These are phyloP conservation scores for zebrafish (Danio rerio) DNA, from an alignment of 2,113 vertebrate genomes.

Conservation along the genomic window DNA sequence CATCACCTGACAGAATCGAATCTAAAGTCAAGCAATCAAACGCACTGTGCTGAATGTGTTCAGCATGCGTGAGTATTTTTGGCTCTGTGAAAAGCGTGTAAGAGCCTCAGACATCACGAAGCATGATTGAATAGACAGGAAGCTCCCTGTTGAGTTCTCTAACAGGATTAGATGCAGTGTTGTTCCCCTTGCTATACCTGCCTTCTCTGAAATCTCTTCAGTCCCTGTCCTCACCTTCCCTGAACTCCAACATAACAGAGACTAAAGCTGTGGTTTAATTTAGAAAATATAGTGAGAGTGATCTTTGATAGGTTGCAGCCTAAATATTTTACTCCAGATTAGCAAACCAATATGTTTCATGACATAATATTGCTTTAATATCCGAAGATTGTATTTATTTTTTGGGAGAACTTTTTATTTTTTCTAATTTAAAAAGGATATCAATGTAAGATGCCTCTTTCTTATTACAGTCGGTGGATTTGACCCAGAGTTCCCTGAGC, in stretches of 20 bases:
- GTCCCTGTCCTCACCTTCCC: constrained; percentile 6
- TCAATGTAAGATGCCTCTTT: constrained; percentile 8
- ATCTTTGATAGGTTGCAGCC: background rate
- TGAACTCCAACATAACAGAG: background rate
- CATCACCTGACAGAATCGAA: background rate
- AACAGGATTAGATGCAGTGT: constrained; percentile 35
- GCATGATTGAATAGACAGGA: constrained; percentile 27
- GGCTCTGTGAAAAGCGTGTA: background rate
- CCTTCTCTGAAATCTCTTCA: constrained; percentile 15
- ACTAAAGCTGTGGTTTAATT: constrained; percentile 5
- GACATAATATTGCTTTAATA: too few relatives aligned
- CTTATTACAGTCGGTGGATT: constrained; percentile 68
- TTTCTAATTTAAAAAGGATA: background rate
- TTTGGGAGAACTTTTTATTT: too few relatives aligned
- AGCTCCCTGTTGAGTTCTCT: constrained; percentile 42
- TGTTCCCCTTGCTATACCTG: constrained; percentile 18
- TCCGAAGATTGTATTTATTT: too few relatives aligned
- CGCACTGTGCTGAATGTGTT: background rate
- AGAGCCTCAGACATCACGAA: constrained; percentile 26
- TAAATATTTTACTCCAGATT: background rate
- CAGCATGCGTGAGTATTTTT: constrained; percentile 9
- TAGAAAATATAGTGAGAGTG: background rate
- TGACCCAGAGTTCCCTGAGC: constrained; percentile 78
- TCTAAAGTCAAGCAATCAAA: background rate
- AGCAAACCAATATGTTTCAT: background rate